Base-by-base conservation (phyloP, 2,113 vertebrate species). In the Okapia johnstoni region DNA sequence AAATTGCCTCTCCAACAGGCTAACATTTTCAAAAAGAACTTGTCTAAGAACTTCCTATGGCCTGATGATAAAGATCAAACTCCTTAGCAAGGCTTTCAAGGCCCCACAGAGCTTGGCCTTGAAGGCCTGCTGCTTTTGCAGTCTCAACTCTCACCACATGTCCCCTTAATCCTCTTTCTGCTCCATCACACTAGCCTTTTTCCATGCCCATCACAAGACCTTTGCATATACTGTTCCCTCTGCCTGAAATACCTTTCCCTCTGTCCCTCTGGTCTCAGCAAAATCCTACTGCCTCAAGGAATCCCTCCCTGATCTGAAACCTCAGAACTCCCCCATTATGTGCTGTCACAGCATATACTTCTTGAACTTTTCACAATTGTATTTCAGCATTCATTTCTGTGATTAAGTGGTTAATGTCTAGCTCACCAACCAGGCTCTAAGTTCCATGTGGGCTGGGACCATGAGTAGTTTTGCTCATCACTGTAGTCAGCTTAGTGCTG, bases 1-100 rank as follows among this genome's bases (percentile, higher is more conserved):
- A 79, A 95, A 96, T 55, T 79, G 2, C 43, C 14, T 6, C 8
- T 93, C 55, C 40, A 57, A 52, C 0, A 54, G 43, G 30, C 28
- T 93, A 48, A 97, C 2, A 28, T 93, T 97, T 93, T 90, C 58
- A 60, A 93, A 95, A 86, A 30, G 25, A 83, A 93, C 26, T 52
- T 63, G 40, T 40, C 40, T 40, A 40, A 40, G 40, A 40, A 40
- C 40, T 40, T 40, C 28, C 23, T 6, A 11, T 90, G 48, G 73
- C 10, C 10, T 55, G 73, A 84, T 63, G 21, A n/a, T 46, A 95
- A 85, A 85, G 13, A 85, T 43, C 66, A 58, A 85, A 85, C 9
- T 70, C 50, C 23, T 86, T 54, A 87, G 33, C 58, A 76, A 90
- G 36, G 30, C 19, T 40, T 95, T 85, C 57, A 95, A 80, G 52